Percentiles rank a stretch among this genome's conserved stretches.
Evolutionary conservation across 2,113 vertebrate genomes (phyloP).

Genomic region (Fregata magnificens): DNA sequence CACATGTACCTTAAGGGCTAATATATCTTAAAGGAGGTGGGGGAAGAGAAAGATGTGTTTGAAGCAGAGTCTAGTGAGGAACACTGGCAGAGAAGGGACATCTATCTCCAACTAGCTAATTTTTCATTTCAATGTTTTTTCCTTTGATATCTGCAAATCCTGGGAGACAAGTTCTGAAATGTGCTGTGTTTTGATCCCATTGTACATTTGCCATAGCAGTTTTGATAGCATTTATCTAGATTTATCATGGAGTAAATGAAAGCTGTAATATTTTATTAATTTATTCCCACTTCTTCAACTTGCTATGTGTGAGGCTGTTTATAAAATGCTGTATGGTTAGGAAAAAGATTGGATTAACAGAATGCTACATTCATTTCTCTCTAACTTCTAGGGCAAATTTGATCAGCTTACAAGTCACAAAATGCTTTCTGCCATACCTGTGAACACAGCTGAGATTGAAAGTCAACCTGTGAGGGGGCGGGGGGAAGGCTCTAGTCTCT

Average conservation of each 20-base stretch:
- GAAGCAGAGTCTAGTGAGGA: neutral
- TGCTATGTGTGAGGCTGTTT: neutral
- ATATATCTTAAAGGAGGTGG: neutral
- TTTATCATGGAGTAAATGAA: neutral
- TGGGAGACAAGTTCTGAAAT: neutral
- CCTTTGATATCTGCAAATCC: neutral
- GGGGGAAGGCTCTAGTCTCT: neutral
- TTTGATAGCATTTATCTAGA: neutral
- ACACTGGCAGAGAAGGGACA: neutral
- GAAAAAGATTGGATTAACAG: neutral
- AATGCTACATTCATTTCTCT: neutral
- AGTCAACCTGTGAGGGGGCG: neutral
- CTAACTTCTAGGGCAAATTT: constrained; percentile 24
- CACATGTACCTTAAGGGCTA: neutral
- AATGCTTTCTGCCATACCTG: neutral
- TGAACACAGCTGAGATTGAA: constrained; percentile 1
- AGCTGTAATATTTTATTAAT: neutral
- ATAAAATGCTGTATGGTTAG: neutral
- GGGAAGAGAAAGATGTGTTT: neutral
- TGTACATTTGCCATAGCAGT: neutral
- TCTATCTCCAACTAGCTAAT: neutral
- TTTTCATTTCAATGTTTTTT: neutral
- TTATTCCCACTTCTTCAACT: neutral
- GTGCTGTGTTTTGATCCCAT: neutral
- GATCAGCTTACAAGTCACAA: constrained; percentile 26